Percentiles rank a stretch among this genome's conserved stretches.
These are phyloP conservation scores for Sinocyclocheilus anshuiensis DNA, from an alignment of 2,113 vertebrate genomes.

Conservation along the genomic window DNA sequence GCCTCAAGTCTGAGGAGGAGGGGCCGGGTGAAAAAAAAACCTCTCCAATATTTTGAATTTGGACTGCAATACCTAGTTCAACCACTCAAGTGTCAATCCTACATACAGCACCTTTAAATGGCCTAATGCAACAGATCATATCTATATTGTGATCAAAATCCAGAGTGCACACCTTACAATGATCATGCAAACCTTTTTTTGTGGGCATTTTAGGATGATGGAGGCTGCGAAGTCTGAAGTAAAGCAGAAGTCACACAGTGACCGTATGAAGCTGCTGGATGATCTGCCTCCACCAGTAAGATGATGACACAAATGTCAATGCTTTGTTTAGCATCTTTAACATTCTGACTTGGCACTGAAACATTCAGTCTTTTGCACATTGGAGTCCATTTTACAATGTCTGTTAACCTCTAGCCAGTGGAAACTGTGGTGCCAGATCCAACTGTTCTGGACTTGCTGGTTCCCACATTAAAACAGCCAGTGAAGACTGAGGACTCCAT, in stretches of 20 bases:
- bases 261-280: conserved; percentile 76
- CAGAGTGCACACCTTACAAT: not conserved
- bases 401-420: conserved; percentile 46
- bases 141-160: not conserved
- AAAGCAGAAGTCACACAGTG: conserved; percentile 60
- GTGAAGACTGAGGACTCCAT: conserved; percentile 76
- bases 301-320: conserved; percentile 33
- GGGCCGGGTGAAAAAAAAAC: no score
- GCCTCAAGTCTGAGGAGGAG: no score
- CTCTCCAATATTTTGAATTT: no score
- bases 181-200: not conserved
- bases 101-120: not conserved
- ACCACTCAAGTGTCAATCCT: no score
- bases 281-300: conserved; percentile 73
- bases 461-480: conserved; percentile 60
- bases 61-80: no score
- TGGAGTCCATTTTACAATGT: not conserved
- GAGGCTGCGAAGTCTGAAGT: conserved; percentile 44
- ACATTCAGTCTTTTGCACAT: not conserved
- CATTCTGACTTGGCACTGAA: not conserved
- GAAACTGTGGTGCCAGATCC: conserved; percentile 49
- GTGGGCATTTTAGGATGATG: conserved; percentile 38
- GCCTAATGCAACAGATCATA: not conserved
- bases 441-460: conserved; percentile 59
- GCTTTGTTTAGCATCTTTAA: not conserved